phyloP scores from a whole-genome alignment of 2,113 vertebrate species.

The Castor canadensis region DNA sequence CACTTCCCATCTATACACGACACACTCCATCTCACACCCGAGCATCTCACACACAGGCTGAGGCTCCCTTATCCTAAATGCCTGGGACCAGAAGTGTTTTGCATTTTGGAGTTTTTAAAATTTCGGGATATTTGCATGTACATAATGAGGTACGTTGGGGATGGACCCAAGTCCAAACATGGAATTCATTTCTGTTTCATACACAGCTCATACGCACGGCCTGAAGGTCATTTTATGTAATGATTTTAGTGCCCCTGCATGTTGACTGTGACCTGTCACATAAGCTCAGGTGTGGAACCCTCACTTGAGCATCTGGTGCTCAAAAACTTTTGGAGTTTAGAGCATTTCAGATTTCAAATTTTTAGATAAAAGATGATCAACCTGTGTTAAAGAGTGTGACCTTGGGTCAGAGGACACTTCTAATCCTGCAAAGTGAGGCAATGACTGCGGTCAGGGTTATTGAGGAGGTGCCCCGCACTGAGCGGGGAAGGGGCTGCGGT shows the following conservation, averaged over 20 bases:
- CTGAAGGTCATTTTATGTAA: not conserved
- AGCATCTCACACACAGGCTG: not conserved
- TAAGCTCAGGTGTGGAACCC: not conserved
- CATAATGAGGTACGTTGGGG: not conserved
- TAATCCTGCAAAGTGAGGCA: not conserved
- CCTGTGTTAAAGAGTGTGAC: not conserved
- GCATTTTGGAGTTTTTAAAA: not conserved
- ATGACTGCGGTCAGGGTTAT: not conserved
- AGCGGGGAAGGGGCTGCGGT: not conserved
- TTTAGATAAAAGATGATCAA: not conserved
- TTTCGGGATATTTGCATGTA: not conserved
- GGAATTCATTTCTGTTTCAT: not conserved
- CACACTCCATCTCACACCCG: not conserved
- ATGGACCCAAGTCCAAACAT: not conserved
- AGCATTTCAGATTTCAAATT: not conserved
- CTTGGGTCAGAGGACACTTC: not conserved
- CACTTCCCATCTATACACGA: not conserved
- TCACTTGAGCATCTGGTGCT: not conserved
- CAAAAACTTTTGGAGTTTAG: not conserved
- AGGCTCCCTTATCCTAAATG: too few relatives aligned
- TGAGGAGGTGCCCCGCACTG: not conserved
- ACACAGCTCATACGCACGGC: not conserved
- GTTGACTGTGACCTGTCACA: not conserved
- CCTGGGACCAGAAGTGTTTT: not conserved
- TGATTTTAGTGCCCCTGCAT: not conserved